phyloP scores from a whole-genome alignment of 2,797 vertebrate genomes.

The Tapera naevia region DNA sequence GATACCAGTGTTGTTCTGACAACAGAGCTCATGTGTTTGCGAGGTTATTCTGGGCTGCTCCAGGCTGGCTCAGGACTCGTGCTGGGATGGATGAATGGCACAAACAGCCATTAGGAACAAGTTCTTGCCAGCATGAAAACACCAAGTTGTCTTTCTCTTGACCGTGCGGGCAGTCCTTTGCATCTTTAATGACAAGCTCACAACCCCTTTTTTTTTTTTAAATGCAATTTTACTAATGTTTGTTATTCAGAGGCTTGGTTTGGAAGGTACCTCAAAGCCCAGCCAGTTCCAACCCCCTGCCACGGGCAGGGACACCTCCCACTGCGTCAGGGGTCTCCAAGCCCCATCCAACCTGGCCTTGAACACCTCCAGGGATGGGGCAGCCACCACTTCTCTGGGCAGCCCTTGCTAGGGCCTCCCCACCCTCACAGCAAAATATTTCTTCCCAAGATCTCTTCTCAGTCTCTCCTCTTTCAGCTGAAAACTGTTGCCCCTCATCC shows the following conservation, averaged over 20 bases:
- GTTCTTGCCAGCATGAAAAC: neutral
- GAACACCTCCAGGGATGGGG: too few species aligned
- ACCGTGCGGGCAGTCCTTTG: neutral
- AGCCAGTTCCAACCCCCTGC: too few species aligned
- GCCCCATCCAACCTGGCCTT: too few species aligned
- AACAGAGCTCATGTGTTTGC: neutral
- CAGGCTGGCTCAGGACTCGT: neutral
- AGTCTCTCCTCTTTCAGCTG: too few species aligned
- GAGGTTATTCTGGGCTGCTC: neutral
- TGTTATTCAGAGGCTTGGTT: neutral
- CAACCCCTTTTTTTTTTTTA: neutral
- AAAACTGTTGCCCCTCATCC: too few species aligned
- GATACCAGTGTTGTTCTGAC: fast-evolving
- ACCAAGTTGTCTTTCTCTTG: neutral
- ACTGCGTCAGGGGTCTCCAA: too few species aligned
- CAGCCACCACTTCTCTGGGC: too few species aligned
- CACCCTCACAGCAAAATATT: too few species aligned
- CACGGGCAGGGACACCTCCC: too few species aligned
- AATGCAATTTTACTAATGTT: neutral
- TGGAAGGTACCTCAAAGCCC: too few species aligned
- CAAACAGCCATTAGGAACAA: neutral
- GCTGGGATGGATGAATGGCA: neutral
- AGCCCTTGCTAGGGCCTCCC: too few species aligned
- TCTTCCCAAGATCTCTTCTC: too few species aligned
- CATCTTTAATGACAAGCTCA: neutral